Evolutionary conservation across 2,888 invertebrate species (phyloP), one percentile per base, ranked within the genome.

Genomic region (Exocentrus adspersus): DNA sequence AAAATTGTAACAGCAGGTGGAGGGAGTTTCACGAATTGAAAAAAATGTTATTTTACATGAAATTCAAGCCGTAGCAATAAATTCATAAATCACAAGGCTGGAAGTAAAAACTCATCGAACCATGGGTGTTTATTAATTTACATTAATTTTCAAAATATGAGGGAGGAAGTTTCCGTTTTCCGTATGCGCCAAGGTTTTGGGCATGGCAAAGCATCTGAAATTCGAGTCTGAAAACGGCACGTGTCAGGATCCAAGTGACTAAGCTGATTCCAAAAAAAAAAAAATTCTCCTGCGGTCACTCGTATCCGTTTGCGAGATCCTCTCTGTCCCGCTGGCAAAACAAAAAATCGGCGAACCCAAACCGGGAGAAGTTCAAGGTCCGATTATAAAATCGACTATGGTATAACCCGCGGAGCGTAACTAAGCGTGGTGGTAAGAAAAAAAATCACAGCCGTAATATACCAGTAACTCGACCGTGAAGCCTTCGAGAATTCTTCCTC

Each of bases 371-470:
- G 71, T 69, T 71, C 71, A 71, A 71, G 71, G 71, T 61, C 65
- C 67, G 62, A 69, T 69, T 69, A 62, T 62, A 60, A 62, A 67
- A 70, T 65, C 60, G 68, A 69, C 64, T 67, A 64, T 60, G n/a
- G n/a, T n/a, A n/a, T n/a, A 59, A 52, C 48, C 58, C 62, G 32
- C 66, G 58, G 56, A 69, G 56, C 71, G 63, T 71, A 66, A 71
- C 71, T 71, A 69, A 71, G 51, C 66, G 57, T 61, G 60, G 62
- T 63, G n/a, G n/a, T n/a, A n/a, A n/a, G n/a, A n/a, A 64, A 64
- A 71, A 70, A 67, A 71, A 68, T 67, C 70, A 62, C 60, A 42
- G 68, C 66, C 61, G 64, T 64, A 62, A 61, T 61, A 61, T 59
- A 68, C 65, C 63, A 62, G 61, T 56, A 67, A 63, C 60, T 65